Conservation (phyloP, 2,888 invertebrate species). For the Copidosoma aretas region DNA sequence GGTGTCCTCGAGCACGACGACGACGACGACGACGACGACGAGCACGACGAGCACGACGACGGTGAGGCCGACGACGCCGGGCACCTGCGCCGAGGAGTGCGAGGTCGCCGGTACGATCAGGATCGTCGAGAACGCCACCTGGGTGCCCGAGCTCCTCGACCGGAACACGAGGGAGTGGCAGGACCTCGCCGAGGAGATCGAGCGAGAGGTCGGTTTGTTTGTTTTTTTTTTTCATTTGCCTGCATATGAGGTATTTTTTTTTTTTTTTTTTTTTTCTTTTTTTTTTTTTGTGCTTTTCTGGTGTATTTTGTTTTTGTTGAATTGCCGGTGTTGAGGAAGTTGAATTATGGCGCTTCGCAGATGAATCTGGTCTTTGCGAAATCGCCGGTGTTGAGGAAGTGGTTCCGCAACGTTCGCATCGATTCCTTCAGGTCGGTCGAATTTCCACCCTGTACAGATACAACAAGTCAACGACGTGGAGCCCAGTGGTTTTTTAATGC, state of each 20-base stretch:
- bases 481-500: too few relatives aligned
- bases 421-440: slow-evolving; percentile 75
- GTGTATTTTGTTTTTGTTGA: slow-evolving; percentile 9
- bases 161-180: slow-evolving; percentile 89
- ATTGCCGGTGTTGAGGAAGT: too few relatives aligned
- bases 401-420: slow-evolving; percentile 85
- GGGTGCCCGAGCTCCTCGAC: slow-evolving; percentile 86
- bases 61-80: slow-evolving; percentile 76
- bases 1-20: too few relatives aligned
- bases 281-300: slow-evolving; percentile 1
- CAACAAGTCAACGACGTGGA: too few relatives aligned
- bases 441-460: too few relatives aligned
- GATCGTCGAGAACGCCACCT: slow-evolving; percentile 75
- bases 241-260: too few relatives aligned
- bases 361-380: slow-evolving; percentile 83
- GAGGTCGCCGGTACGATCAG: slow-evolving; percentile 87
- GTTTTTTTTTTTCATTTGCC: slow-evolving; percentile 15
- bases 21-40: slow-evolving; percentile 69
- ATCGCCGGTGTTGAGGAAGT: slow-evolving; percentile 76
- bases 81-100: slow-evolving; percentile 78
- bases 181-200: slow-evolving; percentile 79
- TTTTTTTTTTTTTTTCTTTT: slow-evolving; percentile 19
- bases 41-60: slow-evolving; percentile 77
- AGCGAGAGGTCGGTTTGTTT: slow-evolving; percentile 71
- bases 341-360: slow-evolving; percentile 68